Base-by-base conservation (phyloP, 2,113 vertebrate genomes). In the Herpetotheres cachinnans region DNA sequence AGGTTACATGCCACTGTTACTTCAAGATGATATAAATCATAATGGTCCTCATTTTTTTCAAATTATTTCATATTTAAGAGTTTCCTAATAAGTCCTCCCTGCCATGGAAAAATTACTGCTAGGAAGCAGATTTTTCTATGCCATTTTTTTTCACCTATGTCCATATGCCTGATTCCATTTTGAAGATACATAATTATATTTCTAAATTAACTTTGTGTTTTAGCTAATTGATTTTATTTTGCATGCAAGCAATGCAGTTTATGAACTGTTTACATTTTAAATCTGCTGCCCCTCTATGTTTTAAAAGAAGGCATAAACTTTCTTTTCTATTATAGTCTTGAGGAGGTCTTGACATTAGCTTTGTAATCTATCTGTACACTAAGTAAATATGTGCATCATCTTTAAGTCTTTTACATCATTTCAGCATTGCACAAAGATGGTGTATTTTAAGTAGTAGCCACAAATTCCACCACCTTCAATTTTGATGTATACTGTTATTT, bases 141-240 rank as follows among this genome's bases (percentile, higher is more conserved):
- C 6, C 25, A 65, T 5, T n/a, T 69, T 91, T 79, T 44, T 63
- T 20, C 30, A 91, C 32, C 66, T 71, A 11, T 79, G 54, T 42
- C 87, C 84, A 67, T 40, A 90, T 38, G 44, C 8, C 69, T 67
- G 24, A 56, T 44, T 95, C 46, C 87, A 58, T 58, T 62, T 9
- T 32, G 19, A 94, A 73, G 71, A 71, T n/a, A 66, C 2, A 54
- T 29, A 85, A 94, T 79, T 93, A n/a, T 78, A 95, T 86, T 97
- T 95, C 85, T 58, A 65, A 78, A 94, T 94, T 94, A 96, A 86
- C 40, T 95, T 77, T 65, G 27, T 7, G 14, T 94, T 97, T 92
- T 78, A 89, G 38, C 42, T 93, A 94, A 95, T 76, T 95, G 46
- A 50, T 49, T 90, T n/a, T 38, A 40, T 56, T 92, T 80, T 95